These are phyloP conservation scores for Nephrotoma flavescens DNA, from an alignment of 2,888 invertebrate species.

Conservation along the genomic window DNA sequence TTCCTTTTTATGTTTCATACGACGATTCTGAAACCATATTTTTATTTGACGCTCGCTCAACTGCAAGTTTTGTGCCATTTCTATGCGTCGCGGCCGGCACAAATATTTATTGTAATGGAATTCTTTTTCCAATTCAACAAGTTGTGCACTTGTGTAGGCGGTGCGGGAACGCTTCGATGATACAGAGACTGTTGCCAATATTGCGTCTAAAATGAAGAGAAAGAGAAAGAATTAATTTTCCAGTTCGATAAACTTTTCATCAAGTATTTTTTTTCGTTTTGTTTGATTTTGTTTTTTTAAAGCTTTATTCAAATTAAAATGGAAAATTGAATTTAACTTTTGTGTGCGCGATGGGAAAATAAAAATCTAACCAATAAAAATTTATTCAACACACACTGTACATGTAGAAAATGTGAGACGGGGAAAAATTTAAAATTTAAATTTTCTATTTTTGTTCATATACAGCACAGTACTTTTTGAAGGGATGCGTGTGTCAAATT, in stretches of 20 bases:
- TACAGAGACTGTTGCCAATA: background rate
- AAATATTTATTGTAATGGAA: slow-evolving; percentile 92
- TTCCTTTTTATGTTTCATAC: slow-evolving; percentile 71
- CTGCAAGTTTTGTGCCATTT: slow-evolving; percentile 84
- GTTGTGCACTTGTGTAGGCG: slow-evolving; percentile 90
- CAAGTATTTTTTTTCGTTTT: background rate
- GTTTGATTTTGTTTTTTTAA: background rate
- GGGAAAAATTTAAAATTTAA: slow-evolving; percentile 3
- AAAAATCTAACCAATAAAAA: background rate
- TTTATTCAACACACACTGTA: background rate
- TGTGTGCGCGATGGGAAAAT: background rate
- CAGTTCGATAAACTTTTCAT: background rate
- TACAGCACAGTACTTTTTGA: background rate
- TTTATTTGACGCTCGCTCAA: slow-evolving; percentile 78
- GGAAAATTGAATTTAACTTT: background rate
- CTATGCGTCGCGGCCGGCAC: slow-evolving; percentile 81
- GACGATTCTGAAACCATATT: slow-evolving; percentile 71
- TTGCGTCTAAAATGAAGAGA: background rate
- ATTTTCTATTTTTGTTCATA: background rate
- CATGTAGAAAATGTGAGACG: background rate
- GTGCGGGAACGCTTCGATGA: slow-evolving; percentile 69
- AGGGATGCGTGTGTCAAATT: slow-evolving; percentile 17
- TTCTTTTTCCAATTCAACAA: slow-evolving; percentile 88
- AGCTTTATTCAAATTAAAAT: background rate
- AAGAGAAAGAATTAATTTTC: background rate